A percentile compares a stretch with the other conserved stretches of the same genome.
phyloP scores from a whole-genome alignment of 2,113 vertebrate genomes.

The Epinephelus cyanopodus region DNA sequence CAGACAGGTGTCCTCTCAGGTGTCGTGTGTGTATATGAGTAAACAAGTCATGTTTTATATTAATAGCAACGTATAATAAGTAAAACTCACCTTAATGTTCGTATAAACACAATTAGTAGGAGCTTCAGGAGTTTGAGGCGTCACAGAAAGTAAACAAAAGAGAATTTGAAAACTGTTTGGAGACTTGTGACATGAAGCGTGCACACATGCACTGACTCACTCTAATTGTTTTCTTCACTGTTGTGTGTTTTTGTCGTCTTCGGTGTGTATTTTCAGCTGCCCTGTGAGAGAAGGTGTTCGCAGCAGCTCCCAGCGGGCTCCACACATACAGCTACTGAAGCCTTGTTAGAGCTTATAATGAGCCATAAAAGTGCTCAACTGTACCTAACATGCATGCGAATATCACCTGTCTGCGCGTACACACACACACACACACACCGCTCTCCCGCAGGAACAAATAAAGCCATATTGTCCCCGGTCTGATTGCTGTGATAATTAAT shows the following conservation, averaged over 20 bases:
- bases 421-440: constrained; percentile 20
- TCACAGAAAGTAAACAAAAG: constrained; percentile 19
- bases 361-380: constrained; percentile 78
- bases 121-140: not conserved
- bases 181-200: constrained; percentile 1
- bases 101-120: not conserved
- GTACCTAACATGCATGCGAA: constrained; percentile 61
- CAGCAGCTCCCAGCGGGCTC: constrained; percentile 58
- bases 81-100: not conserved
- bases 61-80: too few relatives aligned
- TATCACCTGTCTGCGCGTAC: constrained; percentile 61
- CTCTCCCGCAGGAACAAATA: constrained; percentile 72
- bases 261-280: constrained; percentile 38
- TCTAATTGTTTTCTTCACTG: constrained; percentile 65
- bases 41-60: not conserved
- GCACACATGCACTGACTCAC: not conserved
- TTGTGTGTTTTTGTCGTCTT: not conserved
- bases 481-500: constrained; percentile 79
- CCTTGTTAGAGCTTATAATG: constrained; percentile 79
- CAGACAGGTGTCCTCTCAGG: not conserved
- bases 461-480: constrained; percentile 77
- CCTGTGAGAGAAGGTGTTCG: constrained; percentile 62
- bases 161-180: constrained; percentile 34
- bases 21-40: not conserved
- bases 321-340: constrained; percentile 73